Conservation (phyloP, 2,113 vertebrate species). For the Pandion haliaetus region DNA sequence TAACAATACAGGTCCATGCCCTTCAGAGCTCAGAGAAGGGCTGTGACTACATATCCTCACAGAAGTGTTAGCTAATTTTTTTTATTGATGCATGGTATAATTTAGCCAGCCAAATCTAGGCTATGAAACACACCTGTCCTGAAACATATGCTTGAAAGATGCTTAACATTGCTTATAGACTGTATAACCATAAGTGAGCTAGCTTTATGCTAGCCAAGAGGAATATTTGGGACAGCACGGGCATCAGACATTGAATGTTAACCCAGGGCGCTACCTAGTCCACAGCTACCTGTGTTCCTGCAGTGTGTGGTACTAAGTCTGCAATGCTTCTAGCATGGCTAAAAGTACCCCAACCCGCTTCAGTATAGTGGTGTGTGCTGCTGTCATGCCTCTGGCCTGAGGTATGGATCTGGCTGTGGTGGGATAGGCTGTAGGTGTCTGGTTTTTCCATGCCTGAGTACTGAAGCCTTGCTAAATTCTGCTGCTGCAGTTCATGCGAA, state of each 20-base stretch:
- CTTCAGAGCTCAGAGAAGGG: neutral
- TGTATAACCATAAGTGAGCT: neutral
- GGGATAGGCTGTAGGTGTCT: neutral
- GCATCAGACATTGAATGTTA: neutral
- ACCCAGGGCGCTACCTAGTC: neutral
- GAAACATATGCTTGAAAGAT: neutral
- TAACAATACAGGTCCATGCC: neutral
- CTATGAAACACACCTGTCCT: neutral
- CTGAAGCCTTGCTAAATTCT: neutral
- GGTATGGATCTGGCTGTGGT: neutral
- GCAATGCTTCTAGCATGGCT: neutral
- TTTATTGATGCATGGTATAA: neutral
- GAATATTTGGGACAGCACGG: neutral
- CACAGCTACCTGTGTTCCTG: neutral
- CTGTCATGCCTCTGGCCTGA: neutral
- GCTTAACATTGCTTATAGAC: neutral
- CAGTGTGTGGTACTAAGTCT: neutral
- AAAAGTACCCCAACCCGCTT: neutral
- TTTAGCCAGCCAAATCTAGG: neutral
- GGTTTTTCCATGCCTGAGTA: rapidly evolving
- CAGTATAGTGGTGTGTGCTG: neutral
- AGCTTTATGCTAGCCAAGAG: neutral
- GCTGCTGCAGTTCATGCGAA: neutral
- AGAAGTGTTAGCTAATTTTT: neutral
- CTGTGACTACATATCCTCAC: neutral